Evolutionary conservation across 2,888 invertebrate species (phyloP).

Genomic region (Heliconius cydno): DNA sequence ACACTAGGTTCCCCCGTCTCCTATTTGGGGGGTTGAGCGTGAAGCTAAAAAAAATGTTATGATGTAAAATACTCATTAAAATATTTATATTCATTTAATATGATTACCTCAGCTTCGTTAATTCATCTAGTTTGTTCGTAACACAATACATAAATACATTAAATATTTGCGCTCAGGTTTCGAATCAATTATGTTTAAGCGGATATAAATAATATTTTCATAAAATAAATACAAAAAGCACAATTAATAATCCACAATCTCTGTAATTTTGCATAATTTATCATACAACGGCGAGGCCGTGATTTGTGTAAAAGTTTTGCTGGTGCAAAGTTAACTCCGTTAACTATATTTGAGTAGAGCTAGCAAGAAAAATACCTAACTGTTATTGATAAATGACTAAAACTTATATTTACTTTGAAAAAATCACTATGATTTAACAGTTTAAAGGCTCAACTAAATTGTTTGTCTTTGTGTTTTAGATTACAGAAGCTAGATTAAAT

Average conservation of each 20-base stretch:
- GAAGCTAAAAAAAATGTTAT: not conserved
- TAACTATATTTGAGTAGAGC: slow-evolving; percentile 58
- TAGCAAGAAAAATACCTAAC: slow-evolving; percentile 68
- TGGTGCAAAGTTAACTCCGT: slow-evolving; percentile 61
- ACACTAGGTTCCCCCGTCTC: too few relatives aligned
- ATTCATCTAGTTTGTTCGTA: slow-evolving; percentile 5
- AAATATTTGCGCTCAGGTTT: slow-evolving; percentile 8
- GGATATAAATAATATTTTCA: slow-evolving; percentile 21
- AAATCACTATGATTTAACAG: slow-evolving; percentile 21
- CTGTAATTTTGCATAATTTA: slow-evolving; percentile 60
- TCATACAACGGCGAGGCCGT: slow-evolving; percentile 61
- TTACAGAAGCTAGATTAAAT: slow-evolving; percentile 3
- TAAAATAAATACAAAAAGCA: not conserved
- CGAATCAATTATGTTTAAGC: not conserved
- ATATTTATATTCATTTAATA: not conserved
- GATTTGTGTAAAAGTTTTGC: slow-evolving; percentile 73
- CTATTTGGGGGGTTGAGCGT: too few relatives aligned
- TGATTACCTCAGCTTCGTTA: slow-evolving; percentile 1
- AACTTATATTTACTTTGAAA: slow-evolving; percentile 26
- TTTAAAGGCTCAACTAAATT: slow-evolving; percentile 10
- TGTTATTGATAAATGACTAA: slow-evolving; percentile 67
- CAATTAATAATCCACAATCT: slow-evolving; percentile 21
- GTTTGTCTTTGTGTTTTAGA: slow-evolving; percentile 9
- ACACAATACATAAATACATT: slow-evolving; percentile 14
- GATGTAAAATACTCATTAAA: not conserved